Conservation (phyloP, 2,888 invertebrate species). For the Heliconius ethilla region DNA sequence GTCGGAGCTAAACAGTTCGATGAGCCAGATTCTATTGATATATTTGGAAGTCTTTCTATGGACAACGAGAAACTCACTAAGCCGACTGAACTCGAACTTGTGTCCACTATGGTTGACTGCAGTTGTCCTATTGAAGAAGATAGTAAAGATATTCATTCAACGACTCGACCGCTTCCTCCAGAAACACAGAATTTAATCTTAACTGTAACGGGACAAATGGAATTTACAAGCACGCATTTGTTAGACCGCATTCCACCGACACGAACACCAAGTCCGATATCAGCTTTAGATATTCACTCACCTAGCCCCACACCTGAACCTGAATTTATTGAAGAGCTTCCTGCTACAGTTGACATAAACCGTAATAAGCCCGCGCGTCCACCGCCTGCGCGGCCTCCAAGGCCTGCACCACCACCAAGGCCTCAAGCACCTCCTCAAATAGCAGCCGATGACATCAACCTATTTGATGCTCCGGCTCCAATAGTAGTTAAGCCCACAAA, state of each 20-base stretch:
- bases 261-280: constrained; percentile 92
- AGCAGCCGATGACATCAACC: constrained; percentile 72
- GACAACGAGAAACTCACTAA: constrained; percentile 59
- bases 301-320: constrained; percentile 91
- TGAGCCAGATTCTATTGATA: constrained; percentile 51
- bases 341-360: constrained; percentile 69
- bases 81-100: constrained; percentile 70
- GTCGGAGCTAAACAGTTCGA: constrained; percentile 66
- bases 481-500: constrained; percentile 77
- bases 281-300: constrained; percentile 90
- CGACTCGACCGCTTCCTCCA: constrained; percentile 85
- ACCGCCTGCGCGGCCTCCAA: constrained; percentile 68
- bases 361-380: constrained; percentile 66
- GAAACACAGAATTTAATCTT: constrained; percentile 93
- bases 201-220: constrained; percentile 93
- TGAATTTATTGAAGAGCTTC: constrained; percentile 60
- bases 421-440: constrained; percentile 67
- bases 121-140: constrained; percentile 53
- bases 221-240: constrained; percentile 92
- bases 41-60: constrained; percentile 54
- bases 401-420: constrained; percentile 73
- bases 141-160: constrained; percentile 60
- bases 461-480: constrained; percentile 82
- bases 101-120: constrained; percentile 59
- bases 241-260: constrained; percentile 92